Conservation (phyloP, 2,888 invertebrate genomes). For the Cremastinae sp. region DNA sequence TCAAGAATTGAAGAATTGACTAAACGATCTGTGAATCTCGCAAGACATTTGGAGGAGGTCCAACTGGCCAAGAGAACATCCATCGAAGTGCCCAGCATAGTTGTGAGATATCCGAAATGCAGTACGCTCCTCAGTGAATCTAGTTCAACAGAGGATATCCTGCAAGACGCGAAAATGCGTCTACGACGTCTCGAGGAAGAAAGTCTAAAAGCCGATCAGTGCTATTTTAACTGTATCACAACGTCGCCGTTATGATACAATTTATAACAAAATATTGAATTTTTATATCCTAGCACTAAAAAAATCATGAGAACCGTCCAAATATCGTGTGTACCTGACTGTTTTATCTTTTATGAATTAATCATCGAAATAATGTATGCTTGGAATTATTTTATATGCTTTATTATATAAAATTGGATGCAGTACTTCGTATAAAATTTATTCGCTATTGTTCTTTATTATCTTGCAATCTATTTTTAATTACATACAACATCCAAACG, state of each 20-base stretch:
- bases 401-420: constrained; percentile 77
- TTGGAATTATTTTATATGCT: constrained; percentile 59
- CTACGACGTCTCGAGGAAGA: constrained; percentile 76
- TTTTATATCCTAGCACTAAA: not conserved
- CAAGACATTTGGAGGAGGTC: constrained; percentile 74
- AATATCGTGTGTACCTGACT: constrained; percentile 50
- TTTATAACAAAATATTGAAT: constrained; percentile 35
- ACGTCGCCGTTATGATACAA: constrained; percentile 64
- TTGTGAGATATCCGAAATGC: constrained; percentile 61
- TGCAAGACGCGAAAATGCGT: constrained; percentile 77
- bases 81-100: constrained; percentile 63
- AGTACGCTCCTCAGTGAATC: constrained; percentile 75
- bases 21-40: constrained; percentile 70
- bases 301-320: constrained; percentile 40
- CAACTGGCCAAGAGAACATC: constrained; percentile 63
- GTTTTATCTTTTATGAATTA: constrained; percentile 6
- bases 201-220: constrained; percentile 75
- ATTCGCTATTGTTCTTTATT: constrained; percentile 72
- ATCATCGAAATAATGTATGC: constrained; percentile 36
- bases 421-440: constrained; percentile 77
- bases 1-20: constrained; percentile 76
- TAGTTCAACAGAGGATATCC: constrained; percentile 78
- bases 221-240: constrained; percentile 73
- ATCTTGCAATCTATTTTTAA: constrained; percentile 74
- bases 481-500: constrained; percentile 79